Evolutionary conservation across 2,888 invertebrate species (phyloP).

Genomic region (Atrina japonica): DNA sequence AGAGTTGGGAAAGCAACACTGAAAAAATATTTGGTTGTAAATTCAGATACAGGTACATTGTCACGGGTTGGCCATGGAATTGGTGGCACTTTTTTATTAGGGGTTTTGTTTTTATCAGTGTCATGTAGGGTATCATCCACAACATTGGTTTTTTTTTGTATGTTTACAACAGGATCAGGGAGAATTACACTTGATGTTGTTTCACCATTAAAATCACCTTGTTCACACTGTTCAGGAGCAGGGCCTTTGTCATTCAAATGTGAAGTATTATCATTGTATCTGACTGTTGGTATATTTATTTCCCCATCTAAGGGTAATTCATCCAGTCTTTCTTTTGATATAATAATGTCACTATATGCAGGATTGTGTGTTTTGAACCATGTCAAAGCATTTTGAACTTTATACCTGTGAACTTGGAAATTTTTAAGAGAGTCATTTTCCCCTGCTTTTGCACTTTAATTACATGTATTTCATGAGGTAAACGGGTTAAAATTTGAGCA

Average conservation of each 20-base stretch:
- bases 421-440: constrained; percentile 46
- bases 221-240: constrained; percentile 37
- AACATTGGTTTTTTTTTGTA: constrained; percentile 27
- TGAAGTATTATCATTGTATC: constrained; percentile 15
- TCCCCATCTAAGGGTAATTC: constrained; percentile 39
- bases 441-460: constrained; percentile 44
- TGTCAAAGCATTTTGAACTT: constrained; percentile 38
- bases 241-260: constrained; percentile 38
- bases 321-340: constrained; percentile 35
- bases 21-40: constrained; percentile 50
- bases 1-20: constrained; percentile 50
- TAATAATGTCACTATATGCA: constrained; percentile 42
- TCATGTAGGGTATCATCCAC: constrained; percentile 21
- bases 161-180: constrained; percentile 26
- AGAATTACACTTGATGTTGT: constrained; percentile 39
- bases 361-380: constrained; percentile 45
- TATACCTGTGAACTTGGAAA: constrained; percentile 43
- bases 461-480: constrained; percentile 42
- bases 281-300: constrained; percentile 24
- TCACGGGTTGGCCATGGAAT: constrained; percentile 52
- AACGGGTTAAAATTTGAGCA: constrained; percentile 39
- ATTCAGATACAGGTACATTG: constrained; percentile 53
- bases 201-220: constrained; percentile 18
- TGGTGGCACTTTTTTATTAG: constrained; percentile 16
- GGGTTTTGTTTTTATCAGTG: constrained; percentile 7